These are phyloP conservation scores for Pseudomugil tenellus DNA, from an alignment of 2,797 vertebrate genomes.

Conservation along the genomic window DNA sequence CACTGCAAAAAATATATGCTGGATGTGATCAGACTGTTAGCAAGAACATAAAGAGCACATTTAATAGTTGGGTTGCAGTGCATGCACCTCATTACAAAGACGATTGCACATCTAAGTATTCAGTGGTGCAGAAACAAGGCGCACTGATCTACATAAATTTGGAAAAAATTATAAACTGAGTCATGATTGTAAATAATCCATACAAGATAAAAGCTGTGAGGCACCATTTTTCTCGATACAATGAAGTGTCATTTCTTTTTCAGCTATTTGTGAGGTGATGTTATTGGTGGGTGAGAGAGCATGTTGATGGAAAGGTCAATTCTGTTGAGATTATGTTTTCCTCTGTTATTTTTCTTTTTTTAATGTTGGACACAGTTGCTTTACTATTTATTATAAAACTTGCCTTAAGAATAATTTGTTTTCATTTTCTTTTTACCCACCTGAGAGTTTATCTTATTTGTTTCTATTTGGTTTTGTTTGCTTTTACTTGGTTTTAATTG, in stretches of 20 bases:
- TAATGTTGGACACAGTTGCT: background rate
- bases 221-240: background rate
- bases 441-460: too few species aligned
- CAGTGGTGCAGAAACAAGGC: slow-evolving; percentile 12
- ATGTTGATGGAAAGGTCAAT: background rate
- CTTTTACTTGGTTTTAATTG: too few species aligned
- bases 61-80: slow-evolving; percentile 2
- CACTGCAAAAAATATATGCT: background rate
- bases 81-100: slow-evolving; percentile 19
- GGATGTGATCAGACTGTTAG: slow-evolving; percentile 11
- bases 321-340: background rate
- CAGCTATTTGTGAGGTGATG: background rate
- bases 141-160: background rate
- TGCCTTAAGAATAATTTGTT: too few species aligned
- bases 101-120: slow-evolving; percentile 3
- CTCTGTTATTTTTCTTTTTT: background rate
- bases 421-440: too few species aligned
- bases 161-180: background rate
- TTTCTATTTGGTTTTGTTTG: too few species aligned
- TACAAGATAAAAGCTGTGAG: background rate
- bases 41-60: background rate
- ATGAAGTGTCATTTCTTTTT: background rate
- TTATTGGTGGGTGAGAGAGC: background rate
- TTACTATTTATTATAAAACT: background rate
- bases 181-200: background rate